Conservation (phyloP, 2,797 vertebrate species). For the Corythornis leucogaster region DNA sequence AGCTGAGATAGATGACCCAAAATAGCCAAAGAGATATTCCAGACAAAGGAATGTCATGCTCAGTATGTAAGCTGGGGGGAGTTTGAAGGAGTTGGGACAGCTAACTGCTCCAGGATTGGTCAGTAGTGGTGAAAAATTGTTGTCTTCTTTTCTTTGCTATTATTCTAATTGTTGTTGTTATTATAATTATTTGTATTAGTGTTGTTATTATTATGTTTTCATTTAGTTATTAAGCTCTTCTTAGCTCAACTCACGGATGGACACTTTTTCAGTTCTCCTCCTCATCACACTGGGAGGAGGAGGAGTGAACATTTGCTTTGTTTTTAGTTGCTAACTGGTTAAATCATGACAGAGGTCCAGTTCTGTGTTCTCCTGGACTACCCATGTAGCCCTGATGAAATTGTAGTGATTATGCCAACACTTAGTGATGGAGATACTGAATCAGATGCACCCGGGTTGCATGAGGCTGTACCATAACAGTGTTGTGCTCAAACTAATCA, state of each 20-base stretch:
- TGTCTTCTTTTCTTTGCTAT: background rate
- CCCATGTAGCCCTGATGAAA: rapidly evolving
- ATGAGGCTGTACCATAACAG: background rate
- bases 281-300: background rate
- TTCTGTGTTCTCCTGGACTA: background rate
- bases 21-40: background rate
- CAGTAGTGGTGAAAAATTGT: background rate
- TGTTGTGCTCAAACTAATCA: background rate
- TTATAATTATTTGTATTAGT: background rate
- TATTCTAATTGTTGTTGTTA: background rate
- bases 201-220: background rate
- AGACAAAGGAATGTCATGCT: background rate
- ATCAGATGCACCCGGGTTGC: background rate
- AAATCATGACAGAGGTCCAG: background rate
- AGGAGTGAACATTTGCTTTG: background rate
- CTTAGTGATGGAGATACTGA: background rate
- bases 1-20: background rate
- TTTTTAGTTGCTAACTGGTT: background rate
- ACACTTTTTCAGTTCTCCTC: background rate
- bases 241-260: background rate
- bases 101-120: background rate
- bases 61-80: background rate
- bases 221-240: background rate
- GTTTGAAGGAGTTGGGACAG: background rate
- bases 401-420: rapidly evolving